These are phyloP conservation scores for Nixonia krombeini DNA, from an alignment of 1,140 invertebrate species.

Conservation along the genomic window DNA sequence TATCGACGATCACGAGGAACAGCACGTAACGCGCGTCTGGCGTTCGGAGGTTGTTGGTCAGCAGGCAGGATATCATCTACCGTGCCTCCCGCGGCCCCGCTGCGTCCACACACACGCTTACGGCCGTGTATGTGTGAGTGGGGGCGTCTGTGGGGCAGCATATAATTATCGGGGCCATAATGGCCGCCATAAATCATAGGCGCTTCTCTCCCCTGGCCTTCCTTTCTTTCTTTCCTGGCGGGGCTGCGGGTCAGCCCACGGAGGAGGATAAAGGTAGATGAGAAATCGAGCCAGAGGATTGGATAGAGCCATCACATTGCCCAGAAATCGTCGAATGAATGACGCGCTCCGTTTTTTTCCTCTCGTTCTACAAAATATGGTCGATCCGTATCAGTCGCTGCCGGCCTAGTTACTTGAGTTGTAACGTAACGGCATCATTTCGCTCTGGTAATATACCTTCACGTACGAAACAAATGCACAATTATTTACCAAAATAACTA, in stretches of 20 bases:
- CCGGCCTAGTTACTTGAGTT: no score
- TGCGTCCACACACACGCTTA: conserved; percentile 26
- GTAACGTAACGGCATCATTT: no score
- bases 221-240: conserved; percentile 48
- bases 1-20: conserved; percentile 57
- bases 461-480: no score
- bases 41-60: conserved; percentile 49
- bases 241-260: conserved; percentile 59
- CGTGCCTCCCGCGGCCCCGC: conserved; percentile 47
- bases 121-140: conserved; percentile 32
- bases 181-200: conserved; percentile 71
- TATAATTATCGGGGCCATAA: conserved; percentile 71
- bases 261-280: conserved; percentile 64
- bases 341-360: conserved; percentile 23
- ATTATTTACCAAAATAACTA: no score
- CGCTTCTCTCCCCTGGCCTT: conserved; percentile 63
- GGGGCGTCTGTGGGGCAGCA: conserved; percentile 66
- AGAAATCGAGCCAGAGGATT: conserved; percentile 67
- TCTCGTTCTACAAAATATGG: not conserved
- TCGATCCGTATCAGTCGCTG: no score
- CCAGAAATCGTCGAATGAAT: conserved; percentile 28
- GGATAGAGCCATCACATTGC: conserved; percentile 70
- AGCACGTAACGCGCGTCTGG: conserved; percentile 49
- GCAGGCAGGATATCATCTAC: conserved; percentile 64
- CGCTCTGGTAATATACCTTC: no score